Evolutionary conservation across 35 echinoderm and acorn worm species (phyloP), one percentile per base, ranked within the genome.

Genomic region (Patiria miniata): DNA sequence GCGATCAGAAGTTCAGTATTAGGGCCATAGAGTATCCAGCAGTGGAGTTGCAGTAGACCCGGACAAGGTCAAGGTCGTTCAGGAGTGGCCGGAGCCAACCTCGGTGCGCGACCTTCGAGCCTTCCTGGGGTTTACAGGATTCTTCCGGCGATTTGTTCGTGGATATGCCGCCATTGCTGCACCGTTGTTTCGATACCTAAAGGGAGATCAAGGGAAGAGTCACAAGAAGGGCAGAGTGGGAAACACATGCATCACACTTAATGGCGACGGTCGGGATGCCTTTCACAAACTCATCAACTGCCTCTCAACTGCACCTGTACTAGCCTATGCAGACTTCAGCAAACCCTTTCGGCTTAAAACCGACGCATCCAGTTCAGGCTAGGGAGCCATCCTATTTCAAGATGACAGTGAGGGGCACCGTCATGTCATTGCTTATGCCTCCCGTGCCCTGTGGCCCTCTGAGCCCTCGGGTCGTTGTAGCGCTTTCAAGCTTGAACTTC

Each of bases 341-440:
- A 18, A 78, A 68, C 61, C 61, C 2, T 78, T 85, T 33, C 65
- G 52, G 34, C 26, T 81, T 15, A 14, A 91, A 37, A 91, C 89
- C 14, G 89, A 91, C 79, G 89, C 89, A n/a, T 79, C 65, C 10
- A 15, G 19, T 28, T 36, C 86, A n/a, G 89, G 82, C 4, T 37
- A 86, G 18, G 89, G 82, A 36, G 89, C 89, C 9, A 82, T 89
- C 1, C 39, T 89, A 30, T 44, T 57, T 21, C 86, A 89, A 29
- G 18, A 38, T 28, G 77, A 88, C 12, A 52, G 79, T 36, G 73
- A 73, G 12, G 29, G 59, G 9, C 77, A 80, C 40, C 26, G 29
- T 32, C 60, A 65, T 51, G 86, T 89, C 34, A 61, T 81, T 10
- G 86, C 86, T 0, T 89, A 89, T 78, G 89, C 80, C 21, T 84